Conservation (phyloP, 2,113 vertebrate genomes). For the Acrocephalus kingi region DNA sequence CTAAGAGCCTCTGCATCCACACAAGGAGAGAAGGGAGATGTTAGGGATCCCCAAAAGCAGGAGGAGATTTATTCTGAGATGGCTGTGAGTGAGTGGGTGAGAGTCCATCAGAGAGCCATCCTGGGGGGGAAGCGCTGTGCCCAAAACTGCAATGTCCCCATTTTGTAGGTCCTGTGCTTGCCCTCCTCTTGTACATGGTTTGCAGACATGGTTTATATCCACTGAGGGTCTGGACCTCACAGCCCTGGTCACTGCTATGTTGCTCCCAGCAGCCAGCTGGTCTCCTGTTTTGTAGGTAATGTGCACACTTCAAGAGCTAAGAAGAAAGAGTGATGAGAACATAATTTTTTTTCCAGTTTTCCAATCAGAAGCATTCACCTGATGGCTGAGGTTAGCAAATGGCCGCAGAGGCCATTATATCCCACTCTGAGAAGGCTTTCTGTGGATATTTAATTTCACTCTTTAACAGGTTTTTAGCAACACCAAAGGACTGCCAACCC, state of each 20-base stretch:
- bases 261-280: background rate
- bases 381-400: background rate
- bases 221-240: background rate
- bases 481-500: background rate
- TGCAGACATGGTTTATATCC: background rate
- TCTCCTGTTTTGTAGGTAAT: background rate
- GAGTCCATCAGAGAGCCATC: background rate
- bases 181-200: too few relatives aligned
- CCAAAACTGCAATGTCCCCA: background rate
- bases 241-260: background rate
- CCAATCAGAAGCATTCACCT: background rate
- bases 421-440: background rate
- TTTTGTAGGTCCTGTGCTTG: background rate
- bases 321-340: background rate
- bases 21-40: background rate
- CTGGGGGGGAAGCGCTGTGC: rapidly evolving
- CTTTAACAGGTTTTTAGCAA: background rate
- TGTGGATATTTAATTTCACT: background rate
- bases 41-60: background rate
- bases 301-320: background rate
- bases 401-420: background rate
- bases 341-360: background rate
- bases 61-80: background rate
- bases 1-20: background rate
- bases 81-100: background rate